These are phyloP conservation scores for Parus major DNA, from an alignment of 2,113 vertebrate species.

Conservation along the genomic window DNA sequence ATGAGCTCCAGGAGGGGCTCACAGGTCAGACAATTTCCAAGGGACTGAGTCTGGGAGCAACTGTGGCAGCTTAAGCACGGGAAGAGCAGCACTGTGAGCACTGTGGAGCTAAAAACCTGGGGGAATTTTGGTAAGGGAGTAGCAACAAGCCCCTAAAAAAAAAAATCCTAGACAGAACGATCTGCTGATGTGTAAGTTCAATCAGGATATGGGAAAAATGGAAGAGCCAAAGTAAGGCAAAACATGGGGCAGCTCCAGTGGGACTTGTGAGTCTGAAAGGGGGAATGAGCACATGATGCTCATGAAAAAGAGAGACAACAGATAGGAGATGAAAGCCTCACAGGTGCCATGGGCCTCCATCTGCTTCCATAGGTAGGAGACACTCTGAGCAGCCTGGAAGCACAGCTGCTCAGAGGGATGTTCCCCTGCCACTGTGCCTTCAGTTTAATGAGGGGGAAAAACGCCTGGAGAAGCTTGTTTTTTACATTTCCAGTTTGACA, in stretches of 20 bases:
- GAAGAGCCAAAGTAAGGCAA: neutral
- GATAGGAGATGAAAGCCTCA: neutral
- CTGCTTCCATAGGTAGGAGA: neutral
- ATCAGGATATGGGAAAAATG: neutral
- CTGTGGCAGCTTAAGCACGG: neutral
- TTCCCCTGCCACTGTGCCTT: neutral
- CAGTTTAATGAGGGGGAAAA: neutral
- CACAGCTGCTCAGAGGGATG: neutral
- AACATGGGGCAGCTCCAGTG: neutral
- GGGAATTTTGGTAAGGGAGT: neutral
- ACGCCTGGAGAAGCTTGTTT: neutral
- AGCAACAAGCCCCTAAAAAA: neutral
- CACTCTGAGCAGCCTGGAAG: neutral
- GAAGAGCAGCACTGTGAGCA: neutral
- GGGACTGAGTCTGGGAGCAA: neutral
- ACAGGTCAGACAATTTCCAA: neutral
- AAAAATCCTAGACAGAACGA: neutral
- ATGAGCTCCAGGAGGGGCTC: neutral
- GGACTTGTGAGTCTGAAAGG: neutral
- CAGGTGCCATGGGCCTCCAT: neutral
- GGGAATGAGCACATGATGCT: neutral
- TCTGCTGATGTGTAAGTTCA: neutral
- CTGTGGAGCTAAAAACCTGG: neutral
- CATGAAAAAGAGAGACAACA: neutral
- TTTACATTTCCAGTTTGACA: neutral